Conservation (phyloP, 2,113 vertebrate genomes). For the Nycticebus coucang region DNA sequence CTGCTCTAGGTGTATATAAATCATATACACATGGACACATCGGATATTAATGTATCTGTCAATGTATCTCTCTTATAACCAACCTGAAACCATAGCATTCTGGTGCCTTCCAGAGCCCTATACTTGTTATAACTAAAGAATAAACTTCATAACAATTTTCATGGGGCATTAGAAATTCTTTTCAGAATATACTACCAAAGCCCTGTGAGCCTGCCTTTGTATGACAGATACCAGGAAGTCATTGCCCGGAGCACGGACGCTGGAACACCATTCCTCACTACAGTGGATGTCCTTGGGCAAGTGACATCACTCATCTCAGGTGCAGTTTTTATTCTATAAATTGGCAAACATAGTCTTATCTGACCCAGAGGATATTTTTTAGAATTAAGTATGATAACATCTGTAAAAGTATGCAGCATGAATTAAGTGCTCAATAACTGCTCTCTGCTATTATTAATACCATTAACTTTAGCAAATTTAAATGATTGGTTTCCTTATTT, state of each 20-base stretch:
- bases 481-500: not conserved
- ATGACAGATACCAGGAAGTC: not conserved
- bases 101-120: not conserved
- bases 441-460: not conserved
- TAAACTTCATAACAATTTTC: not conserved
- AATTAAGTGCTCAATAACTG: not conserved
- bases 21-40: not conserved
- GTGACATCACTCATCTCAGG: not conserved
- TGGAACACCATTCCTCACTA: not conserved
- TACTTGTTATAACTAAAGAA: not conserved
- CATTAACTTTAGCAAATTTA: not conserved
- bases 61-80: not conserved
- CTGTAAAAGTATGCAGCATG: not conserved
- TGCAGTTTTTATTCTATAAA: not conserved
- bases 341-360: not conserved
- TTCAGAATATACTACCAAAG: not conserved
- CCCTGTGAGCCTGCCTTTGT: not conserved
- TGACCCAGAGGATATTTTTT: not conserved
- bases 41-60: not conserved
- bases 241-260: no score
- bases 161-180: not conserved
- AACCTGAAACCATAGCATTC: not conserved
- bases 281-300: not conserved
- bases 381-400: not conserved
- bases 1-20: not conserved